These are phyloP conservation scores for Brachystomella parvula DNA, from an alignment of 1,140 invertebrate species.

Conservation along the genomic window DNA sequence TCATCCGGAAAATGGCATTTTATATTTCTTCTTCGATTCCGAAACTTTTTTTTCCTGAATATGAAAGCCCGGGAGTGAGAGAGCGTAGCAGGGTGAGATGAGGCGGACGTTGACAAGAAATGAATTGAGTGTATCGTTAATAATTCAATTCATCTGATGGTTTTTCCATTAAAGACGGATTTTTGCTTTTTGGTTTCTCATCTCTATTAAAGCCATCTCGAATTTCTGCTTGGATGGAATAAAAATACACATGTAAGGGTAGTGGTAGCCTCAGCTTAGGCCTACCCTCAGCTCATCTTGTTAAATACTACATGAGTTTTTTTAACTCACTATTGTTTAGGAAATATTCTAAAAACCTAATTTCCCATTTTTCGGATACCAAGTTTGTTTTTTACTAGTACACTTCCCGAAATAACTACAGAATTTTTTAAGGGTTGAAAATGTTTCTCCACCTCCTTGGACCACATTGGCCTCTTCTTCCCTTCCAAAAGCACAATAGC, in stretches of 20 bases:
- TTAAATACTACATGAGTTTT: background rate
- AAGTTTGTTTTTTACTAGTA: too few relatives aligned
- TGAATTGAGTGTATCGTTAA: constrained; percentile 36
- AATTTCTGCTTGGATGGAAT: background rate
- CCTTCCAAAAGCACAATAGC: too few relatives aligned
- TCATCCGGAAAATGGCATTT: constrained; percentile 35
- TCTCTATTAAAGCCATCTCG: background rate
- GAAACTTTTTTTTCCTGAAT: too few relatives aligned
- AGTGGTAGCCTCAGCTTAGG: background rate
- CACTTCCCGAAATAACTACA: too few relatives aligned
- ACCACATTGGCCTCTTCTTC: too few relatives aligned
- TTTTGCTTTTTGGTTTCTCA: background rate
- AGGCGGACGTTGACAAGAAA: constrained; percentile 24
- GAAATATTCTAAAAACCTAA: too few relatives aligned
- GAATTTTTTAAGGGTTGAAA: too few relatives aligned
- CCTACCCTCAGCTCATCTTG: background rate
- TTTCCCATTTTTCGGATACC: too few relatives aligned
- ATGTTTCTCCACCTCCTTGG: too few relatives aligned
- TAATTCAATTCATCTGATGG: constrained; percentile 37
- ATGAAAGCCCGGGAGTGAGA: background rate
- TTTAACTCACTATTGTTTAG: background rate
- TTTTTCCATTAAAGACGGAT: constrained; percentile 30
- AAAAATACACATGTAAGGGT: background rate
- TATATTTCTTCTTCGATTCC: background rate
- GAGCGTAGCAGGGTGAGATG: background rate